phyloP scores from a whole-genome alignment of 2,888 invertebrate genomes.

The Ichneumoninae sp. region DNA sequence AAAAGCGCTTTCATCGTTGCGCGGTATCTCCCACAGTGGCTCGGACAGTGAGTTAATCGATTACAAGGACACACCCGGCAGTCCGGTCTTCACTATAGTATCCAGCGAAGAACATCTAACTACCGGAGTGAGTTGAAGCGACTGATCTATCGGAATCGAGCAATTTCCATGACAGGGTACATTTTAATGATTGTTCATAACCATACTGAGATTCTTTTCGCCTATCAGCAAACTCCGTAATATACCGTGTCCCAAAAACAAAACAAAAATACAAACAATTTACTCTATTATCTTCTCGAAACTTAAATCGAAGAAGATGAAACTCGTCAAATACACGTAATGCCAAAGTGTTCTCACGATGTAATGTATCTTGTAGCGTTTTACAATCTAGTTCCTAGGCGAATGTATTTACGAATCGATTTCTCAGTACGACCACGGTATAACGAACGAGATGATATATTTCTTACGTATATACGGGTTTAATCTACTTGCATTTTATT shows the following conservation, averaged over 20 bases:
- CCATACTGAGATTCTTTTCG: constrained; percentile 14
- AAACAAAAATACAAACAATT: constrained; percentile 7
- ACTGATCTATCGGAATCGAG: background rate
- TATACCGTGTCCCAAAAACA: constrained; percentile 59
- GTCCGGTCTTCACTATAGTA: constrained; percentile 75
- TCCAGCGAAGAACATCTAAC: constrained; percentile 68
- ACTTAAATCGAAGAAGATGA: constrained; percentile 5
- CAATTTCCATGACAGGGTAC: constrained; percentile 55
- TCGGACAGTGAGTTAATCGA: constrained; percentile 75
- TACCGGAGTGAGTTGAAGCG: constrained; percentile 68
- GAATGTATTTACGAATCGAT: constrained; percentile 27
- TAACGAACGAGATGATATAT: constrained; percentile 13
- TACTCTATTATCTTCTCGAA: constrained; percentile 20
- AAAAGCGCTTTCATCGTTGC: constrained; percentile 45
- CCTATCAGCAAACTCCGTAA: constrained; percentile 34
- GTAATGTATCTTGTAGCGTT: constrained; percentile 45
- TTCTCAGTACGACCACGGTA: constrained; percentile 17
- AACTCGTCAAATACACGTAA: constrained; percentile 35
- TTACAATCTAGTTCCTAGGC: constrained; percentile 44
- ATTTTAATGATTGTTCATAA: constrained; percentile 16
- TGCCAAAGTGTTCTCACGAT: constrained; percentile 63
- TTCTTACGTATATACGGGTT: constrained; percentile 18
- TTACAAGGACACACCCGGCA: constrained; percentile 72
- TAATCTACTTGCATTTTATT: constrained; percentile 5
- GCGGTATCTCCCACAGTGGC: constrained; percentile 59